phyloP scores from a whole-genome alignment of 2,888 invertebrate species.

The Acrobasis consociella region DNA sequence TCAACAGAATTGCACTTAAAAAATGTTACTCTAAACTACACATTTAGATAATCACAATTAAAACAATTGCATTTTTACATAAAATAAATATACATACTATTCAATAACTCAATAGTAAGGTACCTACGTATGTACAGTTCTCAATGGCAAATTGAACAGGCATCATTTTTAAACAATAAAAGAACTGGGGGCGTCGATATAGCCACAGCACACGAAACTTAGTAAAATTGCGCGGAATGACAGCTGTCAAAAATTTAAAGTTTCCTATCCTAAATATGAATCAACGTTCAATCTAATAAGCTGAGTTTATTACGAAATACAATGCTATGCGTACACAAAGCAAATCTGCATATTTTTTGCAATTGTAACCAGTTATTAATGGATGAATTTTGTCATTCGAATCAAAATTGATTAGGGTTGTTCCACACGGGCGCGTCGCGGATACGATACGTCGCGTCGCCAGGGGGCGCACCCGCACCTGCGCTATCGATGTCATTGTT shows the following conservation, averaged over 20 bases:
- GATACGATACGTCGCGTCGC: slow-evolving; percentile 27
- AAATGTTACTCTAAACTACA: slow-evolving; percentile 63
- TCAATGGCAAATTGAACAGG: slow-evolving; percentile 64
- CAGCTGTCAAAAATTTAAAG: slow-evolving; percentile 13
- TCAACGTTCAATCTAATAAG: neutral
- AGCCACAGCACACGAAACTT: slow-evolving; percentile 22
- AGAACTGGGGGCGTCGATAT: slow-evolving; percentile 35
- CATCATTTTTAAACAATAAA: slow-evolving; percentile 44
- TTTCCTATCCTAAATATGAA: too few relatives aligned
- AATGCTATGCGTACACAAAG: neutral
- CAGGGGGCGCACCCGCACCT: slow-evolving; percentile 24
- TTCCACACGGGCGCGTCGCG: slow-evolving; percentile 28
- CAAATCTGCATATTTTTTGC: slow-evolving; percentile 5
- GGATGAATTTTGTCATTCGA: slow-evolving; percentile 10
- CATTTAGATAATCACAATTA: slow-evolving; percentile 68
- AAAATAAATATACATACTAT: slow-evolving; percentile 55
- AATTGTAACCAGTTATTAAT: neutral
- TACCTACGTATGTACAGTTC: slow-evolving; percentile 49
- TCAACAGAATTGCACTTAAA: slow-evolving; percentile 71
- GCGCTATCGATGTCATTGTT: slow-evolving; percentile 42
- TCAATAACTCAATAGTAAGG: slow-evolving; percentile 44
- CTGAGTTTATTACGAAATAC: neutral
- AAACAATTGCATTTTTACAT: slow-evolving; percentile 52
- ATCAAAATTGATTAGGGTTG: slow-evolving; percentile 4
- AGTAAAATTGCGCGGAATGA: neutral